These are phyloP conservation scores for Schizopygopsis pylzovi DNA, from an alignment of 2,797 vertebrate genomes.

Conservation along the genomic window DNA sequence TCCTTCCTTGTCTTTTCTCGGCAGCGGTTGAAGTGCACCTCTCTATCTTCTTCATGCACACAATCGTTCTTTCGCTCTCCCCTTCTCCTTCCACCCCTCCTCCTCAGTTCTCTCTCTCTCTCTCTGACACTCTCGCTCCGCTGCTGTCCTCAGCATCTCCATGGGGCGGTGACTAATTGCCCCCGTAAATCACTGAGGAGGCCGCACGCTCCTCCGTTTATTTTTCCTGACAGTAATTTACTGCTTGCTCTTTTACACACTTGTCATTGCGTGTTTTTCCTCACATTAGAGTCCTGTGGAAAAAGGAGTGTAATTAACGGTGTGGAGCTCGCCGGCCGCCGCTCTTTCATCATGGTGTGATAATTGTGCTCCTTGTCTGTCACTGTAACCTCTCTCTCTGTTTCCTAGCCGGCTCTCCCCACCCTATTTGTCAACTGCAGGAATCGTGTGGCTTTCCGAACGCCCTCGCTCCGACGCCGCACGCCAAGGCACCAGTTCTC, in stretches of 20 bases:
- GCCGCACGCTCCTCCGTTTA: constrained; percentile 92
- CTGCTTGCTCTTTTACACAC: constrained; percentile 99
- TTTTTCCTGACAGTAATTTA: constrained; percentile 99
- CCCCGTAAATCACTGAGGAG: constrained; percentile 96
- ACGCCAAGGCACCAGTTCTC: constrained; percentile 74
- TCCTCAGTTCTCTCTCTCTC: constrained; percentile 60
- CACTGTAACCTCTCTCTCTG: constrained; percentile 91
- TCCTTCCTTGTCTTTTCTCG: constrained; percentile 33
- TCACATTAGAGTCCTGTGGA: constrained; percentile 98
- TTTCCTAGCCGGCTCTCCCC: constrained; percentile 74
- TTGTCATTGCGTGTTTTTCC: constrained; percentile 99
- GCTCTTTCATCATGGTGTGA: constrained; percentile 99
- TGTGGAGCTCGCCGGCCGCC: constrained; percentile 83
- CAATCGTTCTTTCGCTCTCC: constrained; percentile 10
- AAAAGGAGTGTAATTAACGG: constrained; percentile 99
- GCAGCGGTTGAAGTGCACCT: constrained; percentile 37
- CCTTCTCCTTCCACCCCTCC: constrained; percentile 33
- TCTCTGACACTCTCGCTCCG: constrained; percentile 73
- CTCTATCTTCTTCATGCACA: constrained; percentile 39
- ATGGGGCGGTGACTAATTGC: constrained; percentile 99
- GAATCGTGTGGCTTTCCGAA: constrained; percentile 72
- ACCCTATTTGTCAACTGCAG: constrained; percentile 90
- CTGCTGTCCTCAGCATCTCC: constrained; percentile 90
- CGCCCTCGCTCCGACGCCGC: constrained; percentile 72
- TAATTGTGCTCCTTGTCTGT: constrained; percentile 99